These are phyloP conservation scores for Rhingia campestris DNA, from an alignment of 2,888 invertebrate genomes.

Conservation along the genomic window DNA sequence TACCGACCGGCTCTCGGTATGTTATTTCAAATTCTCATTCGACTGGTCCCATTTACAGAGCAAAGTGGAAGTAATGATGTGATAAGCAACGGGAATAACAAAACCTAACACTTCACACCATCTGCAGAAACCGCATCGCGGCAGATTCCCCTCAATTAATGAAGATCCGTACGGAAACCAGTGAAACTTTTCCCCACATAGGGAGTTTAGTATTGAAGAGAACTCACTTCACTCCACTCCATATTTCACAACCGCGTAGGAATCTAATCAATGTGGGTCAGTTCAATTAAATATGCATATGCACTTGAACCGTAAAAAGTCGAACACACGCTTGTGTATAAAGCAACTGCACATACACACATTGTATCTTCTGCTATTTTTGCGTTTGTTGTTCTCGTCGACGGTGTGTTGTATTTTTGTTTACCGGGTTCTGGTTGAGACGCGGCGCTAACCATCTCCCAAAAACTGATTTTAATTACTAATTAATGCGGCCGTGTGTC, in stretches of 20 bases:
- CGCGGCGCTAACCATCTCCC: neutral
- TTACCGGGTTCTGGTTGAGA: neutral
- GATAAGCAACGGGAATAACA: no score
- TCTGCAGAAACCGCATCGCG: no score
- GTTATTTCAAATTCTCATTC: no score
- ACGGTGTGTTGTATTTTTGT: neutral
- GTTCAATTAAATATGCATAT: conserved; percentile 51
- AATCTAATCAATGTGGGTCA: conserved; percentile 65
- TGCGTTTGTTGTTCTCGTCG: neutral
- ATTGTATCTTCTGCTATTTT: conserved; percentile 17
- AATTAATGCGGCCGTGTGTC: conserved; percentile 40
- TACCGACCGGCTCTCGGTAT: no score
- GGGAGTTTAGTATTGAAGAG: neutral
- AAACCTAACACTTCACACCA: no score
- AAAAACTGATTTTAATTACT: neutral
- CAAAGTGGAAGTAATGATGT: no score
- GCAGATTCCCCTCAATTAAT: no score
- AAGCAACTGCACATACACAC: conserved; percentile 17
- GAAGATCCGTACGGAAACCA: neutral
- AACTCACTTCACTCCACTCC: neutral
- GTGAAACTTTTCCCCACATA: conserved; percentile 2
- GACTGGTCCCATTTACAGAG: no score
- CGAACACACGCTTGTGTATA: conserved; percentile 26
- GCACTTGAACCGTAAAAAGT: conserved; percentile 62
- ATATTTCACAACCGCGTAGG: conserved; percentile 18